Evolutionary conservation across 2,797 vertebrate genomes (phyloP).

Genomic region (Muscicapa comitata): DNA sequence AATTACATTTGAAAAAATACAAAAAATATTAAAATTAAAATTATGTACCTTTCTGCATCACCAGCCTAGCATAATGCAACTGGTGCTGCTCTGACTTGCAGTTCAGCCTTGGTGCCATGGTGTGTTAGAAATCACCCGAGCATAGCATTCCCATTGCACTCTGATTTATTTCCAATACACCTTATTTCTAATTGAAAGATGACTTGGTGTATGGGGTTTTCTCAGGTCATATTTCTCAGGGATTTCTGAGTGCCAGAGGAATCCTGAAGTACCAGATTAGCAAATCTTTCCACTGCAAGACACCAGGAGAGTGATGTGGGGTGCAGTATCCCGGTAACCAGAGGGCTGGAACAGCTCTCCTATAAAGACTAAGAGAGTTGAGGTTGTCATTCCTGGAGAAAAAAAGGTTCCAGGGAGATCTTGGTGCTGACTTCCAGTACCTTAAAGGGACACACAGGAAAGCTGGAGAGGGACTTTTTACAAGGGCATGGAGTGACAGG

Average conservation of each 20-base stretch:
- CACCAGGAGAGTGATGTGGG: not conserved
- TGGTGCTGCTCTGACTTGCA: not conserved
- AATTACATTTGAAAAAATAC: not conserved
- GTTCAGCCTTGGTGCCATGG: not conserved
- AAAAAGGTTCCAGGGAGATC: not conserved
- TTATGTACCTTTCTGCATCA: not conserved
- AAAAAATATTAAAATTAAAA: not conserved
- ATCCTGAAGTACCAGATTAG: not conserved
- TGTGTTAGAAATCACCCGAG: not conserved
- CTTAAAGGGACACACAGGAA: not conserved
- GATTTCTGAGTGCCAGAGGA: not conserved
- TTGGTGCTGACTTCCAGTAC: not conserved
- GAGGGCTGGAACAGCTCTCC: not conserved
- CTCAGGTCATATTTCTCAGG: not conserved
- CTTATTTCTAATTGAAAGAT: not conserved
- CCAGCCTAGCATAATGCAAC: not conserved
- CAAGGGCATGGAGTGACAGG: not conserved
- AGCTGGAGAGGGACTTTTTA: not conserved
- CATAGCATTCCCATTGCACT: not conserved
- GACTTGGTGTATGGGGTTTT: accelerated
- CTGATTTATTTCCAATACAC: not conserved
- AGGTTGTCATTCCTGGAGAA: not conserved
- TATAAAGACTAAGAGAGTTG: not conserved
- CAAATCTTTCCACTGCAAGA: not conserved
- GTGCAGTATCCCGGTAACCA: not conserved